A percentile compares a stretch with the other conserved stretches of the same genome.
Conservation (phyloP, 2,113 vertebrate species). For the Poeciliopsis retropinna region DNA sequence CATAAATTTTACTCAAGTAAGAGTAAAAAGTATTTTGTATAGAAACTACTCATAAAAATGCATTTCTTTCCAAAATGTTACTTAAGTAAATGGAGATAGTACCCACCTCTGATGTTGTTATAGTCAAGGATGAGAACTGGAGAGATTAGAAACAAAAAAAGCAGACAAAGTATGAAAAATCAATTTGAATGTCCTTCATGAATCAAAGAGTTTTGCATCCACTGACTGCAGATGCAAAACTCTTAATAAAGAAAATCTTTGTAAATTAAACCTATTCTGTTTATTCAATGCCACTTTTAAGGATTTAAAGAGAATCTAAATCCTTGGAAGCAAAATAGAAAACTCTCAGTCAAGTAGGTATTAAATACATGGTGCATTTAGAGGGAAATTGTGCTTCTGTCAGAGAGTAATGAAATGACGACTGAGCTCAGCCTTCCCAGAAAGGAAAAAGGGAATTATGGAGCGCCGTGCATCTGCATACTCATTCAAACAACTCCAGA, state of each 20-base stretch:
- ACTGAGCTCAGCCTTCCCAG: constrained; percentile 35
- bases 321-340: not conserved
- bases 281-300: not conserved
- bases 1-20: too few species aligned
- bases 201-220: not conserved
- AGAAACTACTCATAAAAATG: too few species aligned
- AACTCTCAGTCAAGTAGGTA: not conserved
- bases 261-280: not conserved
- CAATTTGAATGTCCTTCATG: not conserved
- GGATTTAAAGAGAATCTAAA: not conserved
- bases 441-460: constrained; percentile 32
- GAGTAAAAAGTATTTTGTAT: too few species aligned
- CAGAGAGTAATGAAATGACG: constrained; percentile 14
- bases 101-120: too few species aligned
- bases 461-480: constrained; percentile 55
- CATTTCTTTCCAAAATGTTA: too few species aligned
- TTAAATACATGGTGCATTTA: constrained; percentile 6
- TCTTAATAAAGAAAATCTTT: not conserved
- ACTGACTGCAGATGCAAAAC: not conserved
- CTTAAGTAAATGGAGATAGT: too few species aligned
- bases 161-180: not conserved
- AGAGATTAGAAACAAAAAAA: not conserved
- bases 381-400: constrained; percentile 13
- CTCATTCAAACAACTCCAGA: constrained; percentile 48
- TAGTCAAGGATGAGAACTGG: not conserved